Evolutionary conservation across 2,113 vertebrate species (phyloP).

Genomic region (Galemys pyrenaicus): DNA sequence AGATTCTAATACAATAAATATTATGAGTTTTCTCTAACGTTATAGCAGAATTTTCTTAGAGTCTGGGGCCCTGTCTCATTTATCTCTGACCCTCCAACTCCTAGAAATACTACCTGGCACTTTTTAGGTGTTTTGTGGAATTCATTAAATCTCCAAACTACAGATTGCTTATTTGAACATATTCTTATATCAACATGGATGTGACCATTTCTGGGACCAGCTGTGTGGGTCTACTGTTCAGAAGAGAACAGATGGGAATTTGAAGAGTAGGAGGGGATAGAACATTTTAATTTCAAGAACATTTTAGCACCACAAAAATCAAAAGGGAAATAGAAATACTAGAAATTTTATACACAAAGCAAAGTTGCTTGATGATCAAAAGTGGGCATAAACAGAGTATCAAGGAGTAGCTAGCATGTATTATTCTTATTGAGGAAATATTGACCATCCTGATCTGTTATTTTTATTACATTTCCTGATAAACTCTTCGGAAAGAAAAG

Average conservation of each 20-base stretch:
- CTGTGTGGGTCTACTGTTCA: slow-evolving; percentile 62
- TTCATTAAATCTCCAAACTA: slow-evolving; percentile 50
- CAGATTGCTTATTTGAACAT: slow-evolving; percentile 53
- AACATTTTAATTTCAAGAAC: slow-evolving; percentile 76
- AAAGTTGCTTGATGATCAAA: slow-evolving; percentile 43
- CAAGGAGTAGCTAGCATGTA: background rate
- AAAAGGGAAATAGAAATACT: slow-evolving; percentile 69
- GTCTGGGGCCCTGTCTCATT: background rate
- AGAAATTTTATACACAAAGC: slow-evolving; percentile 54
- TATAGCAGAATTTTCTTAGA: slow-evolving; percentile 39
- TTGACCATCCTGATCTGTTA: background rate
- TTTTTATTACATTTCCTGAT: background rate
- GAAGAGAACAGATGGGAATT: slow-evolving; percentile 68
- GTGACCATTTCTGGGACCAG: slow-evolving; percentile 71
- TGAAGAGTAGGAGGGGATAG: slow-evolving; percentile 62
- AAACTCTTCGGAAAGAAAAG: slow-evolving; percentile 33
- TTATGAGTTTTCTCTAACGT: background rate
- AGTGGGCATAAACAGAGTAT: background rate
- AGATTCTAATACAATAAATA: background rate
- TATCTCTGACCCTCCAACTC: slow-evolving; percentile 32
- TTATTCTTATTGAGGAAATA: slow-evolving; percentile 42
- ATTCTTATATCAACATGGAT: slow-evolving; percentile 59
- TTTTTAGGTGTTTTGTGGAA: slow-evolving; percentile 60
- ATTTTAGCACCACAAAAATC: slow-evolving; percentile 69
- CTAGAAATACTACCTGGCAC: slow-evolving; percentile 53